Evolutionary conservation across 2,888 invertebrate species (phyloP), one percentile per base, ranked within the genome.

Genomic region (Noctua pronuba): DNA sequence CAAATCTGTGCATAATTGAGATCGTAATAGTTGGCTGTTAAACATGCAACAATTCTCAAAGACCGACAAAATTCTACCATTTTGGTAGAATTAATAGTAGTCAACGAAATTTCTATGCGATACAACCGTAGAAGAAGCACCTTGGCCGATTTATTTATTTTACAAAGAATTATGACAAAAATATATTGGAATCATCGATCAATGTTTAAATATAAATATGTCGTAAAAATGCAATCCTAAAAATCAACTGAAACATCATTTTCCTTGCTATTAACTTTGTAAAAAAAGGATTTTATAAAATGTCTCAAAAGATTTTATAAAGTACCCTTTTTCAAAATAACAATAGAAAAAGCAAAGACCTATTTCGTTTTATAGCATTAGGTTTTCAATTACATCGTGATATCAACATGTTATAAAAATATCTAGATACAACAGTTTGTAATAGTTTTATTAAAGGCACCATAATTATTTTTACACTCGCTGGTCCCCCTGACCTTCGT

Each of bases 141-240:
- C 84, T 84, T 79, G 84, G 73, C 84, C 84, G 52, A 86, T 75
- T 68, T 82, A 73, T 18, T 67, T 46, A 77, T 64, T 77, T 72
- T 55, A 13, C 24, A 69, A 16, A 58, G n/a, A 65, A 60, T 28
- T 60, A 69, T 38, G 24, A 66, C 41, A 60, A 41, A 60, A 55
- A 52, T 31, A 38, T 31, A 72, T 41, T 13, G 31, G 35, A 44
- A 65, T 21, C 52, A 85, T 62, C 18, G 16, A 60, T 66, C 24
- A 72, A 68, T 24, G 10, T 44, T 28, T 35, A 58, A 72, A 55
- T 31, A 38, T 18, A 46, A 5, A 1, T 8, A 31, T 60, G 28
- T 60, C 16, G 5, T 35, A n/a, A 73, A 64, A 58, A 71, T 71
- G 2, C 24, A 21, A 31, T 55, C n/a, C 8, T 58, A 66, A 70